A percentile compares a stretch with the other conserved stretches of the same genome.
Evolutionary conservation across 2,888 invertebrate species (phyloP).

Genomic region (Flexamia atlantica): DNA sequence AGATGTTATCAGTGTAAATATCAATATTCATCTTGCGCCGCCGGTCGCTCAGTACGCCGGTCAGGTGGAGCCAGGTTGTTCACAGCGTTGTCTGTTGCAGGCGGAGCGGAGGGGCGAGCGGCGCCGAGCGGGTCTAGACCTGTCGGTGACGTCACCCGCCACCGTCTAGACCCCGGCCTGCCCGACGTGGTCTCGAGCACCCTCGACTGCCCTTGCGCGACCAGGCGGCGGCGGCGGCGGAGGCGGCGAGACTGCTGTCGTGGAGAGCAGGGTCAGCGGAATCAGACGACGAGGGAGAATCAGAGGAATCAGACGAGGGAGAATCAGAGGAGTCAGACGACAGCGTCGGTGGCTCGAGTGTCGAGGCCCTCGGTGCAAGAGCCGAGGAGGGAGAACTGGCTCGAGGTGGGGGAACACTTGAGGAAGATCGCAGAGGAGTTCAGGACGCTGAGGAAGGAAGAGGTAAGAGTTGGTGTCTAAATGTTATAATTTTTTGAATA

Average conservation of each 20-base stretch:
- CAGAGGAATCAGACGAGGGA: not conserved
- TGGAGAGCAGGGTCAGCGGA: not conserved
- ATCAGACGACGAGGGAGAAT: not conserved
- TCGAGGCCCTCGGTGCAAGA: not conserved
- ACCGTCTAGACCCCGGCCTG: constrained; percentile 16
- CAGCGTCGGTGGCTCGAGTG: not conserved
- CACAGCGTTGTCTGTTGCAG: constrained; percentile 16
- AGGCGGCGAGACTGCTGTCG: constrained; percentile 37
- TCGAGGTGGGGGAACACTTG: constrained; percentile 68
- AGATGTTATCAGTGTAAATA: not conserved
- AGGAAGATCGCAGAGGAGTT: constrained; percentile 69
- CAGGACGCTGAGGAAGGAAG: constrained; percentile 61
- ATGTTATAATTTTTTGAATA: no score
- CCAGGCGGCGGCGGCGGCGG: constrained; percentile 24
- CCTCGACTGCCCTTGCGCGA: constrained; percentile 1
- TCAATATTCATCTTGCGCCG: no score
- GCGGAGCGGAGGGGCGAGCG: constrained; percentile 8
- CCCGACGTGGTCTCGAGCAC: constrained; percentile 35
- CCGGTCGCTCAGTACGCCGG: not conserved
- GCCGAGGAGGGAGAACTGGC: constrained; percentile 61
- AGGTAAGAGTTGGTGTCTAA: constrained; percentile 17
- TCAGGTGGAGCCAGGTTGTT: not conserved
- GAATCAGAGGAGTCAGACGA: not conserved
- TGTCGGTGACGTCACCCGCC: constrained; percentile 31
- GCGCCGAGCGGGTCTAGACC: constrained; percentile 54